phyloP scores from a whole-genome alignment of 2,797 vertebrate species.

The Poliocrania exsul region DNA sequence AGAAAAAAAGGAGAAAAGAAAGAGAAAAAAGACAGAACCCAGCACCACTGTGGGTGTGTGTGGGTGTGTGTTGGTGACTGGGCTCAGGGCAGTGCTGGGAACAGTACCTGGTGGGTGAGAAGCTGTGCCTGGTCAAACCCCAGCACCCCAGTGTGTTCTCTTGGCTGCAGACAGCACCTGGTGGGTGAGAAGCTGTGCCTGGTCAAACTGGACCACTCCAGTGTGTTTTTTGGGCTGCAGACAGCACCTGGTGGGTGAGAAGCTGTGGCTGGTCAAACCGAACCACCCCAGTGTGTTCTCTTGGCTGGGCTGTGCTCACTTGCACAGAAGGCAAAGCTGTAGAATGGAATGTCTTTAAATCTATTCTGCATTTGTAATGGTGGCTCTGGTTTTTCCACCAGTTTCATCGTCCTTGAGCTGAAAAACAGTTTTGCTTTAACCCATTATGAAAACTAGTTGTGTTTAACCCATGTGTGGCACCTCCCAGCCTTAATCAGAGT shows the following conservation, averaged over 20 bases:
- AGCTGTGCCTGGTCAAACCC: background rate
- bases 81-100: background rate
- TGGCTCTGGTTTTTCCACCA: background rate
- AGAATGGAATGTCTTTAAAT: conserved; percentile 19
- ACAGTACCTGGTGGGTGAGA: background rate
- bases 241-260: too few species aligned
- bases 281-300: background rate
- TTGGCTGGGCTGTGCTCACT: background rate
- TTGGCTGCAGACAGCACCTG: background rate
- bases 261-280: background rate
- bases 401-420: background rate
- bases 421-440: background rate
- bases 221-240: too few species aligned
- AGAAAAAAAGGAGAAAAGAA: background rate
- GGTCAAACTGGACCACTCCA: background rate
- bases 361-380: background rate
- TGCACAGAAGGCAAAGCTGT: conserved; percentile 28
- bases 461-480: background rate
- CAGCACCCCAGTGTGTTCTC: too few species aligned
- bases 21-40: background rate
- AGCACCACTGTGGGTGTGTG: background rate
- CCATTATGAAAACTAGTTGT: rapidly evolving
- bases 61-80: background rate
- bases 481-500: background rate
- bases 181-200: background rate